Evolutionary conservation across 2,113 vertebrate genomes (phyloP), one percentile per base, ranked within the genome.

Genomic region (Scortum barcoo): DNA sequence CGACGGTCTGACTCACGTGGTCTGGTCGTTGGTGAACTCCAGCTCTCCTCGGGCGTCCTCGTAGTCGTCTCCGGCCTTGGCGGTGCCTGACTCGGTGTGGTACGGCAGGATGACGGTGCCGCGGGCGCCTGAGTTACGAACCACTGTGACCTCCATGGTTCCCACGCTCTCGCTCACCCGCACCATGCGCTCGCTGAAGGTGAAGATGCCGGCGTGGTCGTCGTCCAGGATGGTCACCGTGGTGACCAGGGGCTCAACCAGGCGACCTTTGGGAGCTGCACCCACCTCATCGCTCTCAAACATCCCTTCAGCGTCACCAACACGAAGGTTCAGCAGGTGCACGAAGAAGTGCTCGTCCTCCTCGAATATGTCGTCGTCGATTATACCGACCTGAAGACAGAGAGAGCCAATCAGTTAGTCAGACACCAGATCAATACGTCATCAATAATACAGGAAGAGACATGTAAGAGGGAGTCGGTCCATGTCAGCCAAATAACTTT

Each of bases 311-410:
- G 97, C 97, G 10, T 99, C 97, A 0, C 97, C 98, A 1, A 98
- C 94, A 0, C 97, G 96, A 65, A 99, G 93, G 91, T 99, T 99
- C 72, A 99, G 95, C 72, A 99, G 95, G 0, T 97, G 96, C 72
- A 99, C 97, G 3, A 99, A 99, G 96, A 99, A 99, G 85, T 99
- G 98, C 84, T 99, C 98, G 1, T 99, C 98, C 88, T 99, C 98
- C 85, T 99, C 98, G 1, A 99, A 99, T 86, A 99, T 98, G 91
- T 99, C 98, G 0, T 99, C 98, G 17, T 99, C 98, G 26, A 99
- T 99, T 80, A 99, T 99, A 10, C 98, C 98, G 1, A 99, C 96
- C 93, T 96, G 85, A 24, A 81, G 48, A 81, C 5, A 5, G 1
- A 75, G 3, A 48, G 13, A 48, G 40, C 5, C 8, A 5, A 40